Conservation (phyloP, 2,888 invertebrate genomes). For the Tetheella fluctuosa region DNA sequence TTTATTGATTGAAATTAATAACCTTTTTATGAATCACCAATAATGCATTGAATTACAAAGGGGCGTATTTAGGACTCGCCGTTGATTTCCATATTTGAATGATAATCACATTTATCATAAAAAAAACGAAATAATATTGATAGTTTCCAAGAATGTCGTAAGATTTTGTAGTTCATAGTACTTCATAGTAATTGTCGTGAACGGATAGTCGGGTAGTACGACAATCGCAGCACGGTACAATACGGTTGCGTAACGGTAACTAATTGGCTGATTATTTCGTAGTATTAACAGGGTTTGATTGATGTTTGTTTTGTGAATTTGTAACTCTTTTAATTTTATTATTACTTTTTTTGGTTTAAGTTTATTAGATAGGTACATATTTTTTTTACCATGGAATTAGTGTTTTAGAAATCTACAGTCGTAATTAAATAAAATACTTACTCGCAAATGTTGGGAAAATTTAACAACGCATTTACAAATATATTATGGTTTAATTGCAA, state of each 20-base stretch:
- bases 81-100: no score
- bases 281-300: neutral
- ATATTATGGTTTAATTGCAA: neutral
- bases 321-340: neutral
- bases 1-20: no score
- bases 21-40: no score
- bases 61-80: no score
- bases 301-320: constrained; percentile 6
- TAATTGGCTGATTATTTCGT: constrained; percentile 33
- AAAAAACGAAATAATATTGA: no score
- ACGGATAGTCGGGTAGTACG: neutral
- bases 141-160: neutral
- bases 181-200: neutral
- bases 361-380: no score
- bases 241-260: constrained; percentile 35
- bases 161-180: neutral
- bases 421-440: neutral
- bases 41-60: no score
- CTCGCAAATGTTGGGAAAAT: neutral
- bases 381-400: no score
- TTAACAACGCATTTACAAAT: constrained; percentile 6
- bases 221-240: constrained; percentile 20
- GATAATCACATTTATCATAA: no score
- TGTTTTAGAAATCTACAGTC: neutral
- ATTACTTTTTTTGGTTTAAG: neutral